Conservation (phyloP, 2,797 vertebrate species). For the Kryptopterus vitreolus region DNA sequence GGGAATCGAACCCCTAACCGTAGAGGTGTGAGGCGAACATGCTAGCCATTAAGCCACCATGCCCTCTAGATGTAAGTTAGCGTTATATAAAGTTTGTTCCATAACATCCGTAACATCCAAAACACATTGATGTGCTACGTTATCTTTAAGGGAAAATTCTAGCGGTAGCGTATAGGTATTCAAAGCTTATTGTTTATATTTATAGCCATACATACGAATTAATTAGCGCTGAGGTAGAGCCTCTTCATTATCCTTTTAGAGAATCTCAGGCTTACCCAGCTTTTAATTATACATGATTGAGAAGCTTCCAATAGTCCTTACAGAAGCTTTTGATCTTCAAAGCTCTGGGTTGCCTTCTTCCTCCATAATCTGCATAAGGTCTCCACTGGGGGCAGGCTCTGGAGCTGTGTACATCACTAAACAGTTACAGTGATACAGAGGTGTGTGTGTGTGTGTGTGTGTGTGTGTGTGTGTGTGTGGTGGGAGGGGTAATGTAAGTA, state of each 20-base stretch:
- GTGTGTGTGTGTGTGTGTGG: conserved; percentile 24
- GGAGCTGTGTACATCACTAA: background rate
- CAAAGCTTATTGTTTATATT: background rate
- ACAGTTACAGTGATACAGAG: conserved; percentile 1
- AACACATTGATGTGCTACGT: background rate
- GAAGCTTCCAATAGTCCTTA: conserved; percentile 59
- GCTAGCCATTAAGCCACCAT: too few relatives aligned
- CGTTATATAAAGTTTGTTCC: background rate
- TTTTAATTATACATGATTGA: conserved; percentile 73
- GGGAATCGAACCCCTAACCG: too few relatives aligned
- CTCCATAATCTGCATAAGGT: conserved; percentile 47
- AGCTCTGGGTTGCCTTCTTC: conserved; percentile 57
- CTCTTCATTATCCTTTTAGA: conserved; percentile 70
- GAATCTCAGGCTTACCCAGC: conserved; percentile 60
- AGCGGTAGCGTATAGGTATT: background rate
- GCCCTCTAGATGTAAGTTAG: background rate
- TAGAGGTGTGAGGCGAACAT: too few relatives aligned
- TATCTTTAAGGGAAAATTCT: background rate
- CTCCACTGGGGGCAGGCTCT: conserved; percentile 32
- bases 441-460: conserved; percentile 7
- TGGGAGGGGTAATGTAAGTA: conserved; percentile 20
- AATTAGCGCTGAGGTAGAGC: conserved; percentile 25
- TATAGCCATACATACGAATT: background rate
- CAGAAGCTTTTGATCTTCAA: conserved; percentile 72
- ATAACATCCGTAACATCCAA: background rate